These are phyloP conservation scores for Drosophila affinis DNA, from an alignment of 2,888 invertebrate genomes.

Conservation along the genomic window DNA sequence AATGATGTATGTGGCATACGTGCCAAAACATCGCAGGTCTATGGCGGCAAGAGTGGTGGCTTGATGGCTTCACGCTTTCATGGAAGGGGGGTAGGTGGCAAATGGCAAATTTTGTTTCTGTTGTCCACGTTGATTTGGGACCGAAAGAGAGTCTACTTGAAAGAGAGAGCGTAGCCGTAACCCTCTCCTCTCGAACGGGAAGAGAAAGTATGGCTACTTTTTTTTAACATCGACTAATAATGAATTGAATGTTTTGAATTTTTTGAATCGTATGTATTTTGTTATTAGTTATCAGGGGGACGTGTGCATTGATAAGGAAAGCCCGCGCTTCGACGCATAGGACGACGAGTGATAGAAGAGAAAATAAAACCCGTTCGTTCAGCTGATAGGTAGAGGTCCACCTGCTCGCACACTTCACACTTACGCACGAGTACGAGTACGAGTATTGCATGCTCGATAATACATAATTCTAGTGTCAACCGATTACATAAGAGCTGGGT, in stretches of 20 bases:
- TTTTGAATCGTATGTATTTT: conserved; percentile 24
- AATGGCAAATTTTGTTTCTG: conserved; percentile 1
- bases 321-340: conserved; percentile 1
- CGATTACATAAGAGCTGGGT: conserved; percentile 54
- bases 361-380: conserved; percentile 25
- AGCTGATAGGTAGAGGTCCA: conserved; percentile 15
- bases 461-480: conserved; percentile 43
- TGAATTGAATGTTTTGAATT: conserved; percentile 5
- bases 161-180: conserved; percentile 20
- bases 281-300: conserved; percentile 36
- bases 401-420: no score
- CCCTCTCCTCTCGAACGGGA: not conserved
- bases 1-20: conserved; percentile 56
- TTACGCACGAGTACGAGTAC: conserved; percentile 5
- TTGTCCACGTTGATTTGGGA: conserved; percentile 25
- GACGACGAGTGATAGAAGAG: conserved; percentile 22
- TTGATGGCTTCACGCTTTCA: no score
- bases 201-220: not conserved
- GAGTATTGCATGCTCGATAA: conserved; percentile 36
- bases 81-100: not conserved
- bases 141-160: not conserved
- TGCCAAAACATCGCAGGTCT: conserved; percentile 52
- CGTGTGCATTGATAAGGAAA: conserved; percentile 47
- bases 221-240: conserved; percentile 12
- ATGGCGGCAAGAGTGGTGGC: conserved; percentile 58